Base-by-base conservation (phyloP, 2,113 vertebrate genomes). In the Pithys albifrons region DNA sequence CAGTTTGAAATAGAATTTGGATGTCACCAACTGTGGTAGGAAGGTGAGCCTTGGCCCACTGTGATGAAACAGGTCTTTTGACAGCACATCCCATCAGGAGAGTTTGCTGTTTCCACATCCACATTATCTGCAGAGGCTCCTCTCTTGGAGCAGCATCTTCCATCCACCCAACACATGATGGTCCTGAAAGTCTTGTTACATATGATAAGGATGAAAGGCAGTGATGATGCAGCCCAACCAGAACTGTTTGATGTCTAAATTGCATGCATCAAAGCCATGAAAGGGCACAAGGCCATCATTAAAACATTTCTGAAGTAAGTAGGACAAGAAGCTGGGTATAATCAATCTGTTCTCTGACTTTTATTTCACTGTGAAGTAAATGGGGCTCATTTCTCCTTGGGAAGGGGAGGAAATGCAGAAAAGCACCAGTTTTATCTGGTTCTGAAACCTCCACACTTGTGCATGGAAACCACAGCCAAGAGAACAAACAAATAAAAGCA, bases 111-210 rank as follows among this genome's bases (percentile, higher is more conserved):
- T 88, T 85, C 62, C 28, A 72, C 17, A 69, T 87, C 54, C 29
- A 48, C 41, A 31, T 28, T 29, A 39, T 59, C 27, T 71, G 48
- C 6, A 24, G 69, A 62, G 39, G 57, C 14, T 80, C 41, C 57
- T 85, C 89, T 81, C 84, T 87, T 71, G 52, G 5, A 48, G 69
- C 58, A 91, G 81, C 64, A 57, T 65, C 69, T 95, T 92, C 93
- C 69, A 94, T 86, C 88, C 49, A 87, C 65, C 59, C 85, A 85
- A 35, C 59, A 69, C 59, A 83, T 0, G 43, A 92, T 69, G 69
- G 89, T 81, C 92, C 78, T 92, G 94, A 95, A 96, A 95, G 67
- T 96, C 92, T 92, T 55, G 91, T 96, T 95, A 78, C n/a, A 31
- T 52, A 12, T 22, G 39, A 46, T 43, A 27, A 67, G 72, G 59